Evolutionary conservation across 2,888 invertebrate genomes (phyloP).

Genomic region (Aradus depressus): DNA sequence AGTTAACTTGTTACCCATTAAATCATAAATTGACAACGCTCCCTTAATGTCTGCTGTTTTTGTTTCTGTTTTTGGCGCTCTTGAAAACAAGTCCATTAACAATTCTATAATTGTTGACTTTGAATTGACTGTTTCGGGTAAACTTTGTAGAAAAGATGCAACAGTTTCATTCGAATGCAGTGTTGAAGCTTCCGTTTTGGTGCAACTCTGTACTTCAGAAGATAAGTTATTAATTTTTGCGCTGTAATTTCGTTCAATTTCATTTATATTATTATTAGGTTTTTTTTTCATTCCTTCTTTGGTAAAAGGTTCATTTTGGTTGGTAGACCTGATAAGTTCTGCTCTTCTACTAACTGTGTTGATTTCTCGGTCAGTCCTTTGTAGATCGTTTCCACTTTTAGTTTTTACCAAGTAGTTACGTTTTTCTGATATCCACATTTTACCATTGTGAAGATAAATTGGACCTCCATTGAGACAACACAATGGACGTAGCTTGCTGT

Average conservation of each 20-base stretch:
- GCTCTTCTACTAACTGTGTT: too few species aligned
- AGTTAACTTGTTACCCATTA: slow-evolving; percentile 1
- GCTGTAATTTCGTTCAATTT: too few species aligned
- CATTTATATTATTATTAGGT: too few species aligned
- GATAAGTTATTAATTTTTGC: too few species aligned
- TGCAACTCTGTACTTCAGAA: too few species aligned
- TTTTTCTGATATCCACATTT: slow-evolving; percentile 7
- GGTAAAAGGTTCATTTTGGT: too few species aligned
- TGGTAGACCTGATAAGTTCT: too few species aligned
- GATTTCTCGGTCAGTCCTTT: too few species aligned
- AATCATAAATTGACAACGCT: slow-evolving; percentile 3
- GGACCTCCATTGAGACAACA: slow-evolving; percentile 12
- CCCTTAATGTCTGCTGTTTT: background rate
- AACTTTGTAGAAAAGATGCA: background rate
- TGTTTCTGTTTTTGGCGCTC: background rate
- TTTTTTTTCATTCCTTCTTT: too few species aligned
- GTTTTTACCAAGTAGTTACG: slow-evolving; percentile 4
- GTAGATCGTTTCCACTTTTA: too few species aligned
- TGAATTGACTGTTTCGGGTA: background rate
- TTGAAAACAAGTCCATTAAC: background rate
- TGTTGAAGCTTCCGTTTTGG: too few species aligned
- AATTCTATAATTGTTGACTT: background rate
- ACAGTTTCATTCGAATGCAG: too few species aligned
- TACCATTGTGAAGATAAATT: slow-evolving; percentile 13
- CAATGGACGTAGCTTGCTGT: slow-evolving; percentile 2